These are phyloP conservation scores for Calameuta idolon DNA, from an alignment of 2,888 invertebrate genomes.

Conservation along the genomic window DNA sequence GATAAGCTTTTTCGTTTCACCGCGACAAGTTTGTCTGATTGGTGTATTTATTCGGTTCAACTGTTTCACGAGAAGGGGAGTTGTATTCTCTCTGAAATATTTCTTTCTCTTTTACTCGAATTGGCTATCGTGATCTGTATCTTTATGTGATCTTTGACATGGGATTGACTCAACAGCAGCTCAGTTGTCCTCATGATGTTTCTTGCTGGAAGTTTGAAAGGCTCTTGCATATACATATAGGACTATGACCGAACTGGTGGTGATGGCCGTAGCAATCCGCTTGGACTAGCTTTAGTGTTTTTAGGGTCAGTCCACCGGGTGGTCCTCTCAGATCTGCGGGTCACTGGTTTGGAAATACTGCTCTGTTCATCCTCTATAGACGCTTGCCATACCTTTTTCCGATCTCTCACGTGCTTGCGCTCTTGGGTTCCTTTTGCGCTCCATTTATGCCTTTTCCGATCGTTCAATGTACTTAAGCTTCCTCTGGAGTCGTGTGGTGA, in stretches of 20 bases:
- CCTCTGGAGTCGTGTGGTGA: not conserved
- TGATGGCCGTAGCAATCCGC: not conserved
- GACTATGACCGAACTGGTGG: not conserved
- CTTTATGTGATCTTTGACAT: not conserved
- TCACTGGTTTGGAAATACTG: slow-evolving; percentile 44
- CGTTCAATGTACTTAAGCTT: not conserved
- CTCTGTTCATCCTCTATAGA: slow-evolving; percentile 6
- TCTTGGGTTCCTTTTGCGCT: slow-evolving; percentile 25
- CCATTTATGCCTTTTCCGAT: slow-evolving; percentile 31
- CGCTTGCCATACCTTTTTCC: not conserved
- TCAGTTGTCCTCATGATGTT: not conserved
- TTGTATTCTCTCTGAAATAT: not conserved
- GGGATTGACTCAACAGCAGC: not conserved
- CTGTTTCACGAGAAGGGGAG: not conserved
- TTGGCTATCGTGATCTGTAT: not conserved
- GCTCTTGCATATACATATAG: not conserved
- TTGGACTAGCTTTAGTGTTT: slow-evolving; percentile 39
- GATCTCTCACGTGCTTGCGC: no score
- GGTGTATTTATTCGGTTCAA: not conserved
- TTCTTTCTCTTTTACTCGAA: not conserved
- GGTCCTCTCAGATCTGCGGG: slow-evolving; percentile 38
- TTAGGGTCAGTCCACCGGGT: slow-evolving; percentile 29
- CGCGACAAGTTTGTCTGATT: not conserved
- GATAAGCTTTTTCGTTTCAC: not conserved
- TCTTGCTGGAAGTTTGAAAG: not conserved